Evolutionary conservation across 2,888 invertebrate genomes (phyloP).

Genomic region (Cylloceria caligata): DNA sequence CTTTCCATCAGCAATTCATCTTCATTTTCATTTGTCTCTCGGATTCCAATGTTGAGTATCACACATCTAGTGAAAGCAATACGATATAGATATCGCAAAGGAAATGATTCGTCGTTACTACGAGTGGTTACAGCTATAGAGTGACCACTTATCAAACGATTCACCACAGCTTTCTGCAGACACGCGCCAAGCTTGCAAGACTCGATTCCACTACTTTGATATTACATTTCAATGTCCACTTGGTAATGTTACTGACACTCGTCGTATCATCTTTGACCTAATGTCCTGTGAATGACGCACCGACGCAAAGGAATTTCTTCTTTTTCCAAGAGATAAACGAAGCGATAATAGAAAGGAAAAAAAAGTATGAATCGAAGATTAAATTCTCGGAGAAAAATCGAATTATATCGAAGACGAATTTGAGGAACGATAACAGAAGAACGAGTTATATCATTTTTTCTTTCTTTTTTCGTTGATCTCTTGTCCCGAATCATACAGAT

Average conservation of each 20-base stretch:
- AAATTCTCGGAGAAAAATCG: conserved; percentile 1
- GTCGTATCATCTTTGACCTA: too few species aligned
- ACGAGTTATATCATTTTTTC: neutral
- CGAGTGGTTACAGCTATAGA: neutral
- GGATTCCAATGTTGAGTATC: neutral
- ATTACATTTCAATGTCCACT: too few species aligned
- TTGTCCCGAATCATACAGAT: neutral
- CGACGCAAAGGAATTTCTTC: conserved; percentile 4
- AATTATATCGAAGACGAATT: neutral
- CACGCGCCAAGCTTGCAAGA: too few species aligned
- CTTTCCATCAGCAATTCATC: neutral
- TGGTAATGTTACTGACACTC: too few species aligned
- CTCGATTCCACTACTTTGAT: too few species aligned
- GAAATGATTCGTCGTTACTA: conserved; percentile 56
- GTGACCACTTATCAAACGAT: conserved; percentile 20
- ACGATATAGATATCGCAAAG: conserved; percentile 36
- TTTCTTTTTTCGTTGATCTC: neutral
- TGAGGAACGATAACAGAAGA: conserved; percentile 1
- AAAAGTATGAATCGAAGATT: neutral
- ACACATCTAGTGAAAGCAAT: neutral
- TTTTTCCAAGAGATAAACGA: neutral
- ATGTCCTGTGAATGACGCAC: too few species aligned
- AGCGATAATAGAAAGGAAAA: neutral
- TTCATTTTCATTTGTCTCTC: neutral
- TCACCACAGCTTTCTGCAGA: conserved; percentile 7